Base-by-base conservation (phyloP, 2,113 vertebrate species). In the Bufo gargarizans region DNA sequence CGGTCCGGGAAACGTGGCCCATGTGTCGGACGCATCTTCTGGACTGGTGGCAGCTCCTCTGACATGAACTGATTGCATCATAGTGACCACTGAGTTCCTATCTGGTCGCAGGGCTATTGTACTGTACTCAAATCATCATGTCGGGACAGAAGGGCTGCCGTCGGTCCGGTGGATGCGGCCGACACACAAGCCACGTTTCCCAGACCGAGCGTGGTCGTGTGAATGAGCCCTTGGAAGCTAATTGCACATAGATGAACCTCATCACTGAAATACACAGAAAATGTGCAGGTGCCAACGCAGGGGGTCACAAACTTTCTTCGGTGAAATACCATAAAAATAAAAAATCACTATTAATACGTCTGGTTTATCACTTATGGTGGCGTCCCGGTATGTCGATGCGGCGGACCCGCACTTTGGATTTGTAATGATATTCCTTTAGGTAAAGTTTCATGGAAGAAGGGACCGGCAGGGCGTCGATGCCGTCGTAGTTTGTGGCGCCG, bases 341-440 rank as follows among this genome's bases (percentile, higher is more conserved):
- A 69, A 4, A 49, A n/a, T 7, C 11, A 22, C 13, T 45, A 80
- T 43, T 3, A 59, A 47, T 3, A 0, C 0, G 87, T 77, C 63
- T 22, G n/a, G 33, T 4, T 89, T 69, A 22, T 84, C 80, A 77
- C 77, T 90, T 90, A 47, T 87, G 86, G 6, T 81, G 94, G 43
- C 94, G 94, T 78, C 94, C 92, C 65, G 95, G 94, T 4, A 93
- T 92, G 89, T 95, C 95, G 74, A 96, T 93, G 89, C 95, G 92
- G 90, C 96, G 95, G 89, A 96, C 94, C 90, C 95, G 93, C 22
- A 96, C 95, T 94, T 96, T 96, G 0, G 95, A 96, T 90, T 96
- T 97, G 53, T 98, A 97, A 92, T 99, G 97, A 92, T 99, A 99
- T 90, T 98, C 97, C 90, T 96, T 95, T 90, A 99, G 95, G 89